Percentiles rank a stretch among this genome's conserved stretches.
phyloP scores from a whole-genome alignment of 2,113 vertebrate species.

The Cololabis saira region DNA sequence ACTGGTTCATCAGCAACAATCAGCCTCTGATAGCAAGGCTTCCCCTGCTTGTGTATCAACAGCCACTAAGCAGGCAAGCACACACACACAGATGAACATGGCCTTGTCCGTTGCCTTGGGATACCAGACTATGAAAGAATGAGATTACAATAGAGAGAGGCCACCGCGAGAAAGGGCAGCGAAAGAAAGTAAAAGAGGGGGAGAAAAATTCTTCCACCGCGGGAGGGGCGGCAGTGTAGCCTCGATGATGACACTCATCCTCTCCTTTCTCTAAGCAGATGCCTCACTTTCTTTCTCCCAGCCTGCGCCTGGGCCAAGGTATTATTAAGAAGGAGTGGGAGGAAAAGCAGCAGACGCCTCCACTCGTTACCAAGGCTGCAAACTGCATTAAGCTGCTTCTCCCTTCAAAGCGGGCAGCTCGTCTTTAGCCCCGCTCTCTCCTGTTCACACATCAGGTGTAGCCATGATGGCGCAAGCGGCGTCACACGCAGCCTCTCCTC shows the following conservation, averaged over 20 bases:
- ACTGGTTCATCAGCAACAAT: conserved; percentile 47
- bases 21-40: conserved; percentile 40
- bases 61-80: conserved; percentile 19
- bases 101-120: conserved; percentile 73
- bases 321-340: conserved; percentile 58
- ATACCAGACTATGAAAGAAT: conserved; percentile 74
- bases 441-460: conserved; percentile 1
- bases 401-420: conserved; percentile 30
- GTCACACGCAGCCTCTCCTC: conserved; percentile 4
- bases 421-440: conserved; percentile 23
- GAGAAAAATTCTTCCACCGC: background rate
- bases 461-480: background rate
- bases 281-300: background rate
- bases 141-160: conserved; percentile 67
- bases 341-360: conserved; percentile 62
- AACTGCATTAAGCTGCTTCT: conserved; percentile 57
- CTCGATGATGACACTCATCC: conserved; percentile 24
- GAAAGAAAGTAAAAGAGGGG: conserved; percentile 18
- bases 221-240: conserved; percentile 16
- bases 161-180: conserved; percentile 17
- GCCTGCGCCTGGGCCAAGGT: conserved; percentile 1
- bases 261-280: conserved; percentile 13
- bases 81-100: conserved; percentile 52
- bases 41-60: conserved; percentile 57
- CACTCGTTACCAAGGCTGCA: conserved; percentile 69